Evolutionary conservation across 1,140 invertebrate species (phyloP), one percentile per base, ranked within the genome.

Genomic region (Chironomus tepperi): DNA sequence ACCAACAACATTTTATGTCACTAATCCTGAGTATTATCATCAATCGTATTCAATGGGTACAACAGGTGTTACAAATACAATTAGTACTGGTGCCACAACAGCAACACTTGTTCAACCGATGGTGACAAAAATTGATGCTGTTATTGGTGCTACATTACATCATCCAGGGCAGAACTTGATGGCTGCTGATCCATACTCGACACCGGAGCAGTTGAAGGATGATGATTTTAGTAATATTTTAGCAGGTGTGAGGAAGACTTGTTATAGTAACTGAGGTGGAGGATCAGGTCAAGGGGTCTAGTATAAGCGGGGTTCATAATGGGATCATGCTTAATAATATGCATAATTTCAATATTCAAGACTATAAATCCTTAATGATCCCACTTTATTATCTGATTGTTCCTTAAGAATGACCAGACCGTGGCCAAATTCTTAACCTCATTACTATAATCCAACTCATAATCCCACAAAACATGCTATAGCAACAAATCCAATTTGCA

Each of bases 211-310:
- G 21, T 83, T 86, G 19, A 89, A 91, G 77, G 91, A 93, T 73
- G 91, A 93, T 76, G 91, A 94, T 79, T 93, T 93, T 83, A 93
- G 91, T 83, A 91, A 92, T 76, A 93, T 94, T 77, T 82, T 94
- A 64, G 92, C 92, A 2, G 91, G 92, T 76, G 92, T 93, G 57
- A 86, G 92, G 75, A 93, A 94, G 80, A 93, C 92, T 24, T 93
- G 92, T 81, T 94, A 93, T 83, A 93, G 91, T 85, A 93, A 91
- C 84, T 92, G 83, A 88, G 12, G 15, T 34, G 24, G 24, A 5
- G 24, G n/a, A n/a, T n/a, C n/a, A 34, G 24, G 24, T 34, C n/a
- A n/a, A n/a, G 5, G 24, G 24, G 24, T 34, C 5, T 34, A 34
- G 24, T 34, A 34, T 34, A 5, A 34, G 24, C n/a, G n/a, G n/a